Evolutionary conservation across 2,113 vertebrate species (phyloP), one percentile per base, ranked within the genome.

Genomic region (Grammomys surdaster): DNA sequence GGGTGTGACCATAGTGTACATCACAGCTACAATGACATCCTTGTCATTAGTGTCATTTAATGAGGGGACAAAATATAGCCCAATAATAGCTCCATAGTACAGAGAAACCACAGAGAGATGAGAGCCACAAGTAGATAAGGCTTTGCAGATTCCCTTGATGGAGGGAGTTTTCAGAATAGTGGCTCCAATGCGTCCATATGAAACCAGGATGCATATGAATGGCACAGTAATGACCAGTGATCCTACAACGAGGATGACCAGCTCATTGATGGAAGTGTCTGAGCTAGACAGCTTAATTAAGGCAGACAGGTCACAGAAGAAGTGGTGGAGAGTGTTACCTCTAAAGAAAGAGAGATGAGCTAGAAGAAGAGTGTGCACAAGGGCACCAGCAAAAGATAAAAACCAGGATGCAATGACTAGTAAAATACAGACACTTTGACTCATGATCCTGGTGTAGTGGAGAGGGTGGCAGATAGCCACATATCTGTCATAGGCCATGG

Each of bases 251-350:
- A 97, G 80, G 22, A 97, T 96, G 0, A 95, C 77, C 13, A 97
- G n/a, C 6, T 95, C 93, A 70, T 95, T 97, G 36, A 67, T 54
- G 17, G 92, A 78, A 1, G 96, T 98, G 9, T 98, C 97, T 88
- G 97, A 97, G 81, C 92, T 96, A 40, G 96, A 97, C 20, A 98
- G 63, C 58, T 97, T 96, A 5, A 98, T 70, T 51, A 98, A 95
- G 40, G 95, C 76, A 6, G 92, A 93, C 2, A 98, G 95, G n/a
- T 98, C 98, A 93, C 97, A 98, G 90, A 98, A 97, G 82, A 97
- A 98, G 22, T 98, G 97, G 3, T 80, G 84, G 3, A 98, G 72
- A 46, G 33, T 46, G 33, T 95, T 97, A 51, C 84, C 94, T n/a
- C 54, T 48, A 94, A 43, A 89, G 65, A 98, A 97, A 60, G 97